Base-by-base conservation (phyloP, 2,888 invertebrate genomes). In the Limenitis camilla region DNA sequence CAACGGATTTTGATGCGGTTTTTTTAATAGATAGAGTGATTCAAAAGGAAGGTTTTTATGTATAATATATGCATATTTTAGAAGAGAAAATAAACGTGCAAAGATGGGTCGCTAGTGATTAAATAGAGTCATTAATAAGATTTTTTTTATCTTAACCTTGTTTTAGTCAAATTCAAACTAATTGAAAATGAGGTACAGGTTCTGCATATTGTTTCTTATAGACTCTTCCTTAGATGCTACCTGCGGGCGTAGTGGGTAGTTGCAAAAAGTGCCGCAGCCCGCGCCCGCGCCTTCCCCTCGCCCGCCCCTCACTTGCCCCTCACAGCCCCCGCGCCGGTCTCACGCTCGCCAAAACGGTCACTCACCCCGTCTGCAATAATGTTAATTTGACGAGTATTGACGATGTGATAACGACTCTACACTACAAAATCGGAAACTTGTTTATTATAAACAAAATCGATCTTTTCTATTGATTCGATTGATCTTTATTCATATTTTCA, bases 351-450 rank as follows among this genome's bases (percentile, higher is more conserved):
- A 63, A 72, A 73, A 64, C 67, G 80, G 79, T 74, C 79, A 76
- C 67, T 75, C 67, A 64, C 71, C 71, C 68, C 64, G 61, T 64
- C 65, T 79, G 81, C 81, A 78, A 72, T 72, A 67, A 81, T 78
- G 78, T 69, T 78, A 78, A 81, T 80, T 81, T 81, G 83, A 79
- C 80, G 79, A 81, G 77, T 77, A 68, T 65, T 67, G 66, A 65
- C 67, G 68, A 66, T 53, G 66, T 64, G 68, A 69, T 70, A 67
- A 68, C 66, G 64, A 65, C 58, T 64, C 53, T 44, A 53, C 55
- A 58, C 66, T 61, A 61, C 60, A 55, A 59, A 59, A 57, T 57
- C 55, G 60, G 55, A 50, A 60, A 61, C 61, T 52, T 52, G 62
- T 60, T 60, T 62, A 55, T 62, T 62, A 53, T 60, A 60, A 58